These are phyloP conservation scores for Sussaba pulchella DNA, from an alignment of 2,888 invertebrate species.

Conservation along the genomic window DNA sequence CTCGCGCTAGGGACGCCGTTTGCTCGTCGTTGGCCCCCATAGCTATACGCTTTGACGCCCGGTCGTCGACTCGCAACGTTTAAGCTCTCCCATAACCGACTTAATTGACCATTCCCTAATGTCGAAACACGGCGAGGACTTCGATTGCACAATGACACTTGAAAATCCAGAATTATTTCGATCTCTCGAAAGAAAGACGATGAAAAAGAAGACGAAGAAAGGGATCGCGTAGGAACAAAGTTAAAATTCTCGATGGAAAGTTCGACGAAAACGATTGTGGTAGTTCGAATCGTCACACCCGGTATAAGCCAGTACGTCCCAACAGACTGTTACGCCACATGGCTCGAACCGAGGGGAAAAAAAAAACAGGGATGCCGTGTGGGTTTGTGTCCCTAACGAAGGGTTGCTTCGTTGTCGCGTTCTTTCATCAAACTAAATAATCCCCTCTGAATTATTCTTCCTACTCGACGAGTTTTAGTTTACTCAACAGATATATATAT, in stretches of 20 bases:
- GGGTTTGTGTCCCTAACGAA: conserved; percentile 60
- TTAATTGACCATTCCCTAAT: too few species aligned
- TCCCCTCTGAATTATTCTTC: neutral
- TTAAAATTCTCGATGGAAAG: conserved; percentile 17
- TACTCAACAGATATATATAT: neutral
- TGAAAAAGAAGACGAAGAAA: too few species aligned
- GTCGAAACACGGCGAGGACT: too few species aligned
- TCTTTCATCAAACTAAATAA: conserved; percentile 17
- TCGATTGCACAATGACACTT: too few species aligned
- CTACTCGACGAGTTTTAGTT: conserved; percentile 10
- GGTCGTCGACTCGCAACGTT: conserved; percentile 42
- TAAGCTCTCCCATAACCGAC: too few species aligned
- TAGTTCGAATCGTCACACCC: conserved; percentile 51
- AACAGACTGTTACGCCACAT: conserved; percentile 71
- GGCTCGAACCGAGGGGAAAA: conserved; percentile 54
- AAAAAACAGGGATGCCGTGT: conserved; percentile 51
- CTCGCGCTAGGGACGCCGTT: conserved; percentile 63
- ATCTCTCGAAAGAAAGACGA: too few species aligned
- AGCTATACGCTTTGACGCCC: conserved; percentile 12
- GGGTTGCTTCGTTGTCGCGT: conserved; percentile 51
- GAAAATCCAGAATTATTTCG: too few species aligned
- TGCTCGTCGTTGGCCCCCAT: conserved; percentile 21
- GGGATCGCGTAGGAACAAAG: too few species aligned
- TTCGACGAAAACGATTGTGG: conserved; percentile 7
- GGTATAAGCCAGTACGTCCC: conserved; percentile 58